Evolutionary conservation across 2,113 vertebrate species (phyloP), one percentile per base, ranked within the genome.

Genomic region (Emydura subglobosa): DNA sequence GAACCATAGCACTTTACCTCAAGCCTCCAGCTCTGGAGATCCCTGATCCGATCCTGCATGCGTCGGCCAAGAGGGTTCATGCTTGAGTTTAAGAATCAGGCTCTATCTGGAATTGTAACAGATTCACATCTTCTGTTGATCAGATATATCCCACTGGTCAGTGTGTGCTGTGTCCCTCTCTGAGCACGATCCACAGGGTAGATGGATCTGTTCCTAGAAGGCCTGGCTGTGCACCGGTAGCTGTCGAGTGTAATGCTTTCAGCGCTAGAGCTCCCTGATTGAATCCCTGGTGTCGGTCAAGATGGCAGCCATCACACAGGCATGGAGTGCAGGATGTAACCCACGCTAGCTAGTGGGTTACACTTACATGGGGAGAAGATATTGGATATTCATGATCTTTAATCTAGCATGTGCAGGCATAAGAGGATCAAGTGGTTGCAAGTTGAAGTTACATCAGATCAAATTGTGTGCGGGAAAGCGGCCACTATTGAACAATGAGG

Each of bases 381-480:
- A 24, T 22, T 74, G 68, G n/a, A 34, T 80, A 94, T 79, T 88
- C 87, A 31, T 9, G 13, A 1, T 55, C n/a, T 94, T 82, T 82
- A 82, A 16, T 94, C n/a, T 27, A 82, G 4, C 27, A 76, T 61
- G 24, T 54, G 87, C 89, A 93, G 87, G 55, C 39, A 3, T 89
- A 96, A 96, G 91, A 49, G 82, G 89, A 68, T 9, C 51, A n/a
- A 27, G 85, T 93, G 81, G 82, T 55, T 82, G n/a, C 88, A 95
- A 87, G 34, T 47, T 91, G 93, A 96, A 78, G 78, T 84, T 83
- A 87, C 92, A 95, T 93, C 95, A 92, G 94, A 68, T 95, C 53
- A 95, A 93, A 94, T 93, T 80, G 44, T 82, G 86, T 94, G 95
- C 25, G 10, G 50, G 50, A 50, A 82, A 95, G 91, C 1, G 95